phyloP scores from a whole-genome alignment of 30 jellyfish, hydroid and myxozoan genomes.

The Clytia hemisphaerica region DNA sequence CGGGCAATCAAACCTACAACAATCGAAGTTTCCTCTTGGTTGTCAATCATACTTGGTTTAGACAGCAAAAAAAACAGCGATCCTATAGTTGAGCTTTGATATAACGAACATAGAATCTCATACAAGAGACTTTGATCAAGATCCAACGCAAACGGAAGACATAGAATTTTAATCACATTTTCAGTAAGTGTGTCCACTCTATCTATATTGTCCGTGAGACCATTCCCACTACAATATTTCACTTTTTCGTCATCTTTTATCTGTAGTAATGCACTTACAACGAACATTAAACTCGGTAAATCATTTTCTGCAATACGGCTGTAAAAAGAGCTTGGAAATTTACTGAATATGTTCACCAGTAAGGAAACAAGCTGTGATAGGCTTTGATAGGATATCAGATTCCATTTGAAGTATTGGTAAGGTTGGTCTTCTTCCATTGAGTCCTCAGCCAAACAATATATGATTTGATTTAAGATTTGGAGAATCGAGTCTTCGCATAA shows the following conservation, averaged over 20 bases:
- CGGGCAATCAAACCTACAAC: conserved; percentile 45
- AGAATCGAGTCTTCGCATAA: too few species aligned
- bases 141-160: conserved; percentile 52
- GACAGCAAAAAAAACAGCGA: background rate
- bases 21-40: background rate
- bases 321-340: background rate
- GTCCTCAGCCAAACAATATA: too few species aligned
- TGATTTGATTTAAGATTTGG: too few species aligned
- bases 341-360: background rate
- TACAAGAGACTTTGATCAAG: conserved; percentile 29
- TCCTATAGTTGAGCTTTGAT: background rate
- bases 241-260: background rate
- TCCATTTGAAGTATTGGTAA: too few species aligned
- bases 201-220: background rate
- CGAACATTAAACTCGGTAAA: background rate
- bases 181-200: too few species aligned
- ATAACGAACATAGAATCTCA: conserved; percentile 33
- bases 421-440: too few species aligned
- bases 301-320: background rate
- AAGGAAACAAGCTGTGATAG: background rate
- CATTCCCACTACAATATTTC: too few species aligned
- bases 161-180: conserved; percentile 17
- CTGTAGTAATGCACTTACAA: background rate
- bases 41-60: background rate
- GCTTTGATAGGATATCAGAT: background rate